Conservation (phyloP, 2,888 invertebrate genomes). For the Crocallis elinguaria region DNA sequence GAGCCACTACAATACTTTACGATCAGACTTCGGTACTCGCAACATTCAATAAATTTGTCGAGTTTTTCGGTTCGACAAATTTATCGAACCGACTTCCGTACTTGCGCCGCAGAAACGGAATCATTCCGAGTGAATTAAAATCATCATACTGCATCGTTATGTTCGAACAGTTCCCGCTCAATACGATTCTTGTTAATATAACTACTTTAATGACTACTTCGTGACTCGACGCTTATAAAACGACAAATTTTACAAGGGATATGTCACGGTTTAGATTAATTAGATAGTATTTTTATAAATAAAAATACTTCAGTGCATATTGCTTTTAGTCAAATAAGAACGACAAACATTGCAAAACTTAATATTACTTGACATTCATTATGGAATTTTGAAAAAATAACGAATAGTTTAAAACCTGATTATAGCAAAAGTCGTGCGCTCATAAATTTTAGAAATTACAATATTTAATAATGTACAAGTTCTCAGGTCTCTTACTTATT, state of each 20-base stretch:
- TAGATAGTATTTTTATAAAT: slow-evolving; percentile 5
- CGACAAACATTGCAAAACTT: background rate
- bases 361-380: background rate
- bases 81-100: too few species aligned
- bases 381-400: background rate
- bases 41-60: too few species aligned
- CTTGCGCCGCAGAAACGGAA: too few species aligned
- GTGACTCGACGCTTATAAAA: slow-evolving; percentile 51
- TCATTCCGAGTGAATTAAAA: too few species aligned
- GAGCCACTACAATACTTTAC: too few species aligned
- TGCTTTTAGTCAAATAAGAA: slow-evolving; percentile 18
- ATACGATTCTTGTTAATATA: slow-evolving; percentile 17
- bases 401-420: background rate
- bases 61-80: too few species aligned
- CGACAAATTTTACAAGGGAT: slow-evolving; percentile 32
- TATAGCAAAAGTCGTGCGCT: background rate
- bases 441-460: too few species aligned
- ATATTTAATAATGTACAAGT: too few species aligned
- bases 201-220: slow-evolving; percentile 58
- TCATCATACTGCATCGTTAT: too few species aligned
- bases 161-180: background rate
- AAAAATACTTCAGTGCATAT: slow-evolving; percentile 23
- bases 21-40: too few species aligned
- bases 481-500: too few species aligned
- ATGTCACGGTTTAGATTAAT: slow-evolving; percentile 29